Conservation (phyloP, 2,797 vertebrate genomes). For the Poeciliopsis paucimaculata region DNA sequence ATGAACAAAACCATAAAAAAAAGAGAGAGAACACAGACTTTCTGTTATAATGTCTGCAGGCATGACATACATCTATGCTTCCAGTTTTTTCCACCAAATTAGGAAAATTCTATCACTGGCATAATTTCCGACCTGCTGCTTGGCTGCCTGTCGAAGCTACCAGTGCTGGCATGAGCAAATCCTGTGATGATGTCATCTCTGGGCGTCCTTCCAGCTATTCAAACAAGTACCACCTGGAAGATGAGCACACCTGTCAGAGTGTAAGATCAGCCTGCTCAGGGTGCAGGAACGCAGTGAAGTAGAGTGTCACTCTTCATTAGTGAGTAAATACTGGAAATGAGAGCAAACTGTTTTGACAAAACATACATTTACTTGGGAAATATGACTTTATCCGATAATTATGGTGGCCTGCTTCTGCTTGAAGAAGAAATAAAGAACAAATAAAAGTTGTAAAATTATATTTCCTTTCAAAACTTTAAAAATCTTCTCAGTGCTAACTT, state of each 20-base stretch:
- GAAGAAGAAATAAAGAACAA: neutral
- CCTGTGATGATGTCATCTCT: constrained; percentile 63
- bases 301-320: constrained; percentile 20
- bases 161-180: constrained; percentile 40
- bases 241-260: constrained; percentile 58
- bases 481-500: neutral
- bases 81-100: constrained; percentile 40
- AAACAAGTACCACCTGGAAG: constrained; percentile 61
- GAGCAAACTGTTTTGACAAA: constrained; percentile 13
- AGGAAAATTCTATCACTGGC: constrained; percentile 47
- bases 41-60: neutral
- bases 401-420: constrained; percentile 20
- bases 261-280: constrained; percentile 23
- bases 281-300: constrained; percentile 16
- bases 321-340: constrained; percentile 5
- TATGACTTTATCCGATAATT: constrained; percentile 5
- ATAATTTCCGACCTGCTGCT: constrained; percentile 34
- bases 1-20: constrained; percentile 28
- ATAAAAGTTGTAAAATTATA: constrained; percentile 7
- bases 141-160: constrained; percentile 49
- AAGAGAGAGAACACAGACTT: neutral
- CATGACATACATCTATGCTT: neutral
- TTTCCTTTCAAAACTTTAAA: neutral
- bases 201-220: constrained; percentile 40
- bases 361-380: constrained; percentile 11